Evolutionary conservation across 1,140 invertebrate genomes (phyloP).

Genomic region (Sitophilus oryzae): DNA sequence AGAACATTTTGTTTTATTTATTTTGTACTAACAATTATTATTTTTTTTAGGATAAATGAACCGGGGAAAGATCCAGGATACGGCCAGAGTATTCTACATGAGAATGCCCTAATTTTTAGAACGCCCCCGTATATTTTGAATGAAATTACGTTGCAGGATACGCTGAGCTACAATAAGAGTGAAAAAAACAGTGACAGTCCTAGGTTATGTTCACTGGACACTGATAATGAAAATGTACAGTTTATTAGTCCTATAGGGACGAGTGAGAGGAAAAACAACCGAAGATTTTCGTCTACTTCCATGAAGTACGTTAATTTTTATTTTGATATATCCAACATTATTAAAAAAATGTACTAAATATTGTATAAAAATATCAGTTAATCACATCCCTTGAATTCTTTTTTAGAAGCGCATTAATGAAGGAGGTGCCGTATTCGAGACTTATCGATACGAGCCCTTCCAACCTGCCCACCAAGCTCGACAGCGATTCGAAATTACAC

Average conservation of each 20-base stretch:
- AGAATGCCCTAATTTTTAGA: slow-evolving; percentile 82
- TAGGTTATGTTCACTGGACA: slow-evolving; percentile 22
- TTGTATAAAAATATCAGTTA: too few species aligned
- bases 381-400: too few species aligned
- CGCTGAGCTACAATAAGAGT: slow-evolving; percentile 23
- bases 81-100: slow-evolving; percentile 88
- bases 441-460: slow-evolving; percentile 61
- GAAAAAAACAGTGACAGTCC: slow-evolving; percentile 39
- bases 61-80: slow-evolving; percentile 71
- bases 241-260: slow-evolving; percentile 29
- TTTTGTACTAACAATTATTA: not conserved
- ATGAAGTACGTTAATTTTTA: slow-evolving; percentile 28
- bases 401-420: slow-evolving; percentile 44
- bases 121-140: slow-evolving; percentile 78
- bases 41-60: slow-evolving; percentile 52
- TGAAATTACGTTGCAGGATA: slow-evolving; percentile 71
- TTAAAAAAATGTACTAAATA: slow-evolving; percentile 5
- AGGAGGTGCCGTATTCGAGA: slow-evolving; percentile 73
- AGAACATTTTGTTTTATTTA: slow-evolving; percentile 16
- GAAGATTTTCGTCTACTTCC: slow-evolving; percentile 41
- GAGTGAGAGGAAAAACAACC: slow-evolving; percentile 33
- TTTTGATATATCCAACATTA: not conserved
- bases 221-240: slow-evolving; percentile 19
- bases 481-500: slow-evolving; percentile 72
- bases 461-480: slow-evolving; percentile 58